Base-by-base conservation (phyloP, 2,888 invertebrate species). In the Apoda limacodes region DNA sequence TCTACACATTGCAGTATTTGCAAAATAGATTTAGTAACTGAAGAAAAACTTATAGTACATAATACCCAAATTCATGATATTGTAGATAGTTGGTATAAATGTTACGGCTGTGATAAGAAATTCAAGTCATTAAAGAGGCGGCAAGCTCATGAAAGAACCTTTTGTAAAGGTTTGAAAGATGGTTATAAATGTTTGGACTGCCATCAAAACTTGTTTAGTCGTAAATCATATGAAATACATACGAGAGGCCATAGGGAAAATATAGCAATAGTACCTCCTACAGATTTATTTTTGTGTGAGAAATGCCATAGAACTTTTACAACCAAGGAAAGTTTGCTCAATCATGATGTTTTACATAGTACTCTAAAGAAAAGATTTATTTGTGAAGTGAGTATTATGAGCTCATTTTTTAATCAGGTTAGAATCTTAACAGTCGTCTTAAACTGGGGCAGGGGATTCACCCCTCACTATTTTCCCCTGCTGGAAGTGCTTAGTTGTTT, bases 21-120 rank as follows among this genome's bases (percentile, higher is more conserved):
- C 31, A 54, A 57, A 24, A 30, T 50, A 26, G 63, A 75, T 29
- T 57, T 64, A 9, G 46, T 52, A 20, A 54, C 37, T 9, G 24
- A 32, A 7, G 55, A 61, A 2, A 46, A 44, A 3, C 43, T 68
- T 11, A 37, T 37, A 1, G 13, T 34, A 2, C 78, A 78, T 24
- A 75, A 70, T 36, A 42, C 50, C 2, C 46, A 60, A 30, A 42
- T 37, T 5, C 75, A 76, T 34, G 66, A 72, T 0, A 56, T 70
- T 9, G 60, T 67, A 37, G 42, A 57, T 28, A 60, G 56, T 0
- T 5, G 49, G 2, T 71, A 54, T 21, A 68, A 64, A 40, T 80
- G 78, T 45, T 78, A 69, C 34, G 78, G 78, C 0, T 80, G 78
- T 32, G 65, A 65, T 2, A 72, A 67, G 42, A 42, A 48, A 1